Conservation (phyloP, 2,797 vertebrate genomes). For the Eutrigla gurnardus region DNA sequence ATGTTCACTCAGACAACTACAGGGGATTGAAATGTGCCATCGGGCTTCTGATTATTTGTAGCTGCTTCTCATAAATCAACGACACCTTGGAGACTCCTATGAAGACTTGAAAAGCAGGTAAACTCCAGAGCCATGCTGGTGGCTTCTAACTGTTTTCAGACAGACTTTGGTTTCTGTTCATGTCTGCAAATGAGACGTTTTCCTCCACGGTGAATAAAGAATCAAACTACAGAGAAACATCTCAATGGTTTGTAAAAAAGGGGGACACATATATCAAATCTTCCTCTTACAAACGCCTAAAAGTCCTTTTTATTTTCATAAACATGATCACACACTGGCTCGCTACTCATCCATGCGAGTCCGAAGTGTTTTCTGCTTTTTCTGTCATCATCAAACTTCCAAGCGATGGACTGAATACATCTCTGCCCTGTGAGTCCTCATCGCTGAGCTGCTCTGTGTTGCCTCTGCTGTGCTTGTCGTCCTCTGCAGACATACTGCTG, state of each 20-base stretch:
- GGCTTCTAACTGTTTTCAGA: not conserved
- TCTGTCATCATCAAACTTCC: not conserved
- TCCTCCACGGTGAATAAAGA: not conserved
- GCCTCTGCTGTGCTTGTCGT: slow-evolving; percentile 28
- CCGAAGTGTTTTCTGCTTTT: no score
- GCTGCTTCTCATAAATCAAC: slow-evolving; percentile 6
- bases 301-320: no score
- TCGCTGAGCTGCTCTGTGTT: not conserved
- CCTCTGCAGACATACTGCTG: slow-evolving; percentile 92
- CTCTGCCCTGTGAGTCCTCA: not conserved
- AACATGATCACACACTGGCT: no score
- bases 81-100: not conserved
- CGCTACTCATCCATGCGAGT: no score
- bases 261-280: no score
- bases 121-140: not conserved
- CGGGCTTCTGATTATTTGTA: slow-evolving; percentile 8
- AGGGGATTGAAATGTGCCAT: slow-evolving; percentile 15
- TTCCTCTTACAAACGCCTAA: no score
- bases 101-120: not conserved
- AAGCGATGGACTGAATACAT: not conserved
- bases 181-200: not conserved
- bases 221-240: not conserved
- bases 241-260: not conserved
- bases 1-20: not conserved
- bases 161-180: not conserved